Conservation (phyloP, 2,888 invertebrate species). For the Andrena minutula region DNA sequence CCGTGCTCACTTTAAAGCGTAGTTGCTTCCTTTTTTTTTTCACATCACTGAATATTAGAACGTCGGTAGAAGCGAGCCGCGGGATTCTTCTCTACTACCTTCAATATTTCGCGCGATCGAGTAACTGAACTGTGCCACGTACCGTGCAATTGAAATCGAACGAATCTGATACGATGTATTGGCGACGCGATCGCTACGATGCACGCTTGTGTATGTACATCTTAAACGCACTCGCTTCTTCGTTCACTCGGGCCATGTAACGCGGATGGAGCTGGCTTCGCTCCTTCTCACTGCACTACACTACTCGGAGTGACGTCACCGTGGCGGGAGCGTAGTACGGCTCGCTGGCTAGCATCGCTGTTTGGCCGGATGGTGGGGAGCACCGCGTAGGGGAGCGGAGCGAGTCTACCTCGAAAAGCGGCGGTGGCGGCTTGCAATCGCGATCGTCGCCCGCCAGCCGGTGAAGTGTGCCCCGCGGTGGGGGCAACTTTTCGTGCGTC, state of each 20-base stretch:
- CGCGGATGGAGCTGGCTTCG: constrained; percentile 81
- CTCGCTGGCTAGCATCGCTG: constrained; percentile 81
- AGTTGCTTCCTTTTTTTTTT: constrained; percentile 50
- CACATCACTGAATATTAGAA: constrained; percentile 52
- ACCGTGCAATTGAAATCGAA: constrained; percentile 44
- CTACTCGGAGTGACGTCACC: constrained; percentile 85
- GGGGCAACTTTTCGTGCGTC: constrained; percentile 59
- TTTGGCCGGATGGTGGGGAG: constrained; percentile 70
- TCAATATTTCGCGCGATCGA: constrained; percentile 37
- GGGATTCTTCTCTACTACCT: constrained; percentile 40
- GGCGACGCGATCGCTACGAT: constrained; percentile 55
- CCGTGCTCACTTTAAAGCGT: constrained; percentile 49
- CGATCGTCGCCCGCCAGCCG: constrained; percentile 71
- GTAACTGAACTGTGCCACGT: constrained; percentile 37
- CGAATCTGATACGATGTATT: constrained; percentile 29
- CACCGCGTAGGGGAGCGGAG: constrained; percentile 78
- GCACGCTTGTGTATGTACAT: constrained; percentile 61
- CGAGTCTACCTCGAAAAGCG: constrained; percentile 80
- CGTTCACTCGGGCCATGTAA: constrained; percentile 78
- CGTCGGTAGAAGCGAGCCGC: constrained; percentile 49
- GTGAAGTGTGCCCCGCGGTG: constrained; percentile 49
- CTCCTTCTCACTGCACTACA: constrained; percentile 85
- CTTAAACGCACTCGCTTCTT: constrained; percentile 66
- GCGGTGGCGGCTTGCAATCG: constrained; percentile 71
- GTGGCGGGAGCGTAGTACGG: constrained; percentile 84